Evolutionary conservation across 2,113 vertebrate genomes (phyloP), one percentile per base, ranked within the genome.

Genomic region (Lagopus muta): DNA sequence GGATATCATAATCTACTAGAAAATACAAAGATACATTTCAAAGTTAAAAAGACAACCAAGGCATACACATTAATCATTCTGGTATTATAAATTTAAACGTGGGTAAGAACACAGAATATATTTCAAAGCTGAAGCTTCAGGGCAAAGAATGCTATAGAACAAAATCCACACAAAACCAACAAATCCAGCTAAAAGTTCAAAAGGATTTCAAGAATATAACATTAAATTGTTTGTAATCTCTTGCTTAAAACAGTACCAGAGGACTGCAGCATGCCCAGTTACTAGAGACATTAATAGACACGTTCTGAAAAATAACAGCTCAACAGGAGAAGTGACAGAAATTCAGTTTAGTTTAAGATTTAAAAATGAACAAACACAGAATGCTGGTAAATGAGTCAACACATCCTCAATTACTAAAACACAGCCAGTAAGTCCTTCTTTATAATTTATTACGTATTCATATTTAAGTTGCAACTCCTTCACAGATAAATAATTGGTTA

Each of bases 1-100:
- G 99, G 88, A 99, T 98, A 95, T 99, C 99, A 65, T 98, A 99
- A 89, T 99, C 99, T 99, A 95, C 82, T 90, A 87, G 45, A 97
- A 87, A 87, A 89, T 12, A 47, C 70, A 94, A 93, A 69, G 2
- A 62, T 45, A 28, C 2, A 85, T 48, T 90, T 90, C 67, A 86
- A 45, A 87, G 79, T 76, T 21, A 94, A 70, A 65, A 25, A 60
- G 16, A 40, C 25, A 15, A 52, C 28, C 42, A 47, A 69, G 89
- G 9, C 6, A 67, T 5, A 60, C 40, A 42, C 67, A 75, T 38
- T 36, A 34, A 65, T 36, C 10, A 36, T 12, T 62, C 60, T 57
- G 15, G 15, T 17, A 77, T 25, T 34, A 55, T 5, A 47, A 77
- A 45, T 7, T 64, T 62, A 58, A 77, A 54, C 32, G 43, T 4